Evolutionary conservation across 2,113 vertebrate genomes (phyloP).

Genomic region (Cranoglanis bouderius): DNA sequence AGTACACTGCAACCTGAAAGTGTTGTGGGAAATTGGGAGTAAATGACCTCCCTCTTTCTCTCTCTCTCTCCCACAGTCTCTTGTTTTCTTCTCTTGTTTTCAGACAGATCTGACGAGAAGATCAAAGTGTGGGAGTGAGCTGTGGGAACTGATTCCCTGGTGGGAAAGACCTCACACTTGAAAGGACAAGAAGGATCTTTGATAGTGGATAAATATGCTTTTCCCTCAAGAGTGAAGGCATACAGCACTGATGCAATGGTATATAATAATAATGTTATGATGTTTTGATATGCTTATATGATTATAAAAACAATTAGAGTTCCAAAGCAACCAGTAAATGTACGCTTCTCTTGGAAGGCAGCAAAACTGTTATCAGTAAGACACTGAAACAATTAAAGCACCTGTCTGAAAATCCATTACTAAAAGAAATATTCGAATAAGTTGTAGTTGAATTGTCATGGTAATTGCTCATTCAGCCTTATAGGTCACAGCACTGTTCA

Average conservation of each 20-base stretch:
- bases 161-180: slow-evolving; percentile 15
- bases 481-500: neutral
- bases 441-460: neutral
- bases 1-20: slow-evolving; percentile 33
- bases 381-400: neutral
- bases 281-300: neutral
- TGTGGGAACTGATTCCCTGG: slow-evolving; percentile 29
- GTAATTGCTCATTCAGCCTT: slow-evolving; percentile 8
- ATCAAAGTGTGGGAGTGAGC: slow-evolving; percentile 38
- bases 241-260: neutral
- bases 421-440: neutral
- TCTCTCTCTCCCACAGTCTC: neutral
- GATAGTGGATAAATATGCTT: slow-evolving; percentile 13
- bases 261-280: neutral
- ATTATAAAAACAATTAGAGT: neutral
- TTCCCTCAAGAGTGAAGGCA: neutral
- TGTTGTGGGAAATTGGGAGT: slow-evolving; percentile 17
- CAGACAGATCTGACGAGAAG: slow-evolving; percentile 26
- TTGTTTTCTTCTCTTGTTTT: slow-evolving; percentile 39
- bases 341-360: neutral
- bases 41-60: neutral
- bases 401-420: neutral
- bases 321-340: neutral
- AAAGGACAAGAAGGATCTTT: slow-evolving; percentile 25
- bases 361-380: neutral